Conservation (phyloP, 1,140 invertebrate species). For the Procambarus clarkii region DNA sequence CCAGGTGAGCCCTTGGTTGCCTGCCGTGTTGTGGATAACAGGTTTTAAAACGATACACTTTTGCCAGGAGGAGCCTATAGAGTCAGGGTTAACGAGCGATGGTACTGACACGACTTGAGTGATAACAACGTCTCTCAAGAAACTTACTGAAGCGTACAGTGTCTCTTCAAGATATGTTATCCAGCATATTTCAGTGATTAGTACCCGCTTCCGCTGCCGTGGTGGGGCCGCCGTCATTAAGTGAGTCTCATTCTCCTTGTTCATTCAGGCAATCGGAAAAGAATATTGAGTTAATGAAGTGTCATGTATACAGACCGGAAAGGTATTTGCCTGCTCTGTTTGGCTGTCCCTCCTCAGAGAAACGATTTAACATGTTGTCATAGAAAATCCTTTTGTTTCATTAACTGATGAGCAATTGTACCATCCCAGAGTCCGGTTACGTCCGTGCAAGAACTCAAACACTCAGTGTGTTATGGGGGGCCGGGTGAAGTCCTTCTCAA, state of each 20-base stretch:
- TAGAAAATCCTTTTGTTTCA: not conserved
- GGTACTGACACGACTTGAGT: not conserved
- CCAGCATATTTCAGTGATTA: not conserved
- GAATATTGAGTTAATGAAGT: not conserved
- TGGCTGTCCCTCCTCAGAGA: not conserved
- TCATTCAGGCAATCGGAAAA: not conserved
- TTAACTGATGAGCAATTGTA: not conserved
- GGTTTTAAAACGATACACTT: not conserved
- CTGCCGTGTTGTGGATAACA: not conserved
- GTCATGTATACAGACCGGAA: not conserved
- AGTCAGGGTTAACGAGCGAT: not conserved
- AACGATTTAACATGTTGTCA: not conserved
- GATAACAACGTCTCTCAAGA: not conserved
- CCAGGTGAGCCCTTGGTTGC: not conserved
- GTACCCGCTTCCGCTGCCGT: not conserved
- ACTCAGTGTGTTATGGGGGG: conserved; percentile 20
- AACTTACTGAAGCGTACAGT: not conserved
- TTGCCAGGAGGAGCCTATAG: not conserved
- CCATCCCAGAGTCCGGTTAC: not conserved
- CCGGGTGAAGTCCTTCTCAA: not conserved
- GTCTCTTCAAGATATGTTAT: not conserved
- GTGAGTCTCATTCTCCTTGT: not conserved
- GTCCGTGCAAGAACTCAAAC: not conserved
- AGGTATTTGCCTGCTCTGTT: not conserved
- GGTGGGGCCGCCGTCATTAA: not conserved